A percentile compares a stretch with the other conserved stretches of the same genome.
Evolutionary conservation across 2,797 vertebrate species (phyloP).

Genomic region (Chanos chanos): DNA sequence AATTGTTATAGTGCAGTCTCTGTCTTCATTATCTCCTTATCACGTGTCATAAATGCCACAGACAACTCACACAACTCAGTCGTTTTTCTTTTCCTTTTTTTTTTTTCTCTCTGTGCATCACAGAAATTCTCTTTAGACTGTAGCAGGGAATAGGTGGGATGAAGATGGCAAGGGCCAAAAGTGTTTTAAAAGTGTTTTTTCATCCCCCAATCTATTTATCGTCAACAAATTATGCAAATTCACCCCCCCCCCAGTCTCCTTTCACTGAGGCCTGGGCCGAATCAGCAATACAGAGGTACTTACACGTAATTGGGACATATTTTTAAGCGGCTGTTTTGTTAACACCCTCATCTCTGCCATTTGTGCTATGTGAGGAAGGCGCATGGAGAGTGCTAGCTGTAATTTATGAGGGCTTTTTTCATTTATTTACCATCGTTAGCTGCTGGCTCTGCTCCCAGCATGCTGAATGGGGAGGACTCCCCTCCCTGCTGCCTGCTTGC

Average conservation of each 20-base stretch:
- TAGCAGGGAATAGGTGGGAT: background rate
- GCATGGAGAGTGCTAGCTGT: constrained; percentile 9
- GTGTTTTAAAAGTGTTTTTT: background rate
- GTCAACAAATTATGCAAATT: no score
- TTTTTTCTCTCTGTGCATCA: background rate
- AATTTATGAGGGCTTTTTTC: constrained; percentile 29
- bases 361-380: constrained; percentile 34
- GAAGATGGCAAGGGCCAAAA: background rate
- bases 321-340: constrained; percentile 28
- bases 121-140: background rate
- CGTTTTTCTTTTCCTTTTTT: background rate
- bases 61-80: no score
- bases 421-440: constrained; percentile 37
- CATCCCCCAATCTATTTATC: background rate
- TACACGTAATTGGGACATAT: constrained; percentile 27
- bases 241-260: no score
- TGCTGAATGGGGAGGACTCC: background rate
- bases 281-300: constrained; percentile 5
- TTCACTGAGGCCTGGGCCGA: background rate
- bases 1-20: no score
- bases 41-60: no score
- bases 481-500: constrained; percentile 14
- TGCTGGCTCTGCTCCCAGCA: constrained; percentile 33
- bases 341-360: constrained; percentile 38
- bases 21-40: no score